Percentiles rank a stretch among this genome's conserved stretches.
Evolutionary conservation across 2,113 vertebrate species (phyloP).

Genomic region (Puntigrus tetrazona): DNA sequence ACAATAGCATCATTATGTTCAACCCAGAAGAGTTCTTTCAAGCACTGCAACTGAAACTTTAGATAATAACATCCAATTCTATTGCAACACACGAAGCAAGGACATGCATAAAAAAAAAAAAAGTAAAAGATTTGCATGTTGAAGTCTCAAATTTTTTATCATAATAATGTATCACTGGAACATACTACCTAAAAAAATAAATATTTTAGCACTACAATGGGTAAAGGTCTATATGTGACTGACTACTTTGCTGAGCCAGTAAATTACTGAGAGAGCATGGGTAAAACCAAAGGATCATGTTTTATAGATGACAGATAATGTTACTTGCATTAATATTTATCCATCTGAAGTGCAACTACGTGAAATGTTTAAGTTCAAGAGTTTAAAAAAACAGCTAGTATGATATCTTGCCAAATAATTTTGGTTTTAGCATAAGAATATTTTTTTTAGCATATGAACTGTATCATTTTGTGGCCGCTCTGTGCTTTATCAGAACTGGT

Average conservation of each 20-base stretch:
- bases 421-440: not conserved
- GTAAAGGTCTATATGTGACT: not conserved
- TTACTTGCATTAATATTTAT: not conserved
- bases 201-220: not conserved
- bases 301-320: slow-evolving; percentile 15
- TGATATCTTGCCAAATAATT: not conserved
- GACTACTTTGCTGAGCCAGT: not conserved
- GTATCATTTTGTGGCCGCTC: not conserved
- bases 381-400: not conserved
- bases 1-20: slow-evolving; percentile 39
- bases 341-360: not conserved
- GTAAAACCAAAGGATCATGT: not conserved
- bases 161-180: not conserved
- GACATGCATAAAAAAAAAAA: not conserved
- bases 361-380: not conserved
- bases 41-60: slow-evolving; percentile 14
- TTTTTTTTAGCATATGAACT: not conserved
- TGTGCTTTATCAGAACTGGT: not conserved
- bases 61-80: slow-evolving; percentile 29
- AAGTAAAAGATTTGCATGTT: not conserved
- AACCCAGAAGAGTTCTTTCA: slow-evolving; percentile 34
- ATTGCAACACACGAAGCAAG: not conserved
- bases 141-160: not conserved
- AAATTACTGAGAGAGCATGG: not conserved
- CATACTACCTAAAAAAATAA: not conserved